Evolutionary conservation across 1,140 invertebrate genomes (phyloP).

Genomic region (Elymnias hypermnestra): DNA sequence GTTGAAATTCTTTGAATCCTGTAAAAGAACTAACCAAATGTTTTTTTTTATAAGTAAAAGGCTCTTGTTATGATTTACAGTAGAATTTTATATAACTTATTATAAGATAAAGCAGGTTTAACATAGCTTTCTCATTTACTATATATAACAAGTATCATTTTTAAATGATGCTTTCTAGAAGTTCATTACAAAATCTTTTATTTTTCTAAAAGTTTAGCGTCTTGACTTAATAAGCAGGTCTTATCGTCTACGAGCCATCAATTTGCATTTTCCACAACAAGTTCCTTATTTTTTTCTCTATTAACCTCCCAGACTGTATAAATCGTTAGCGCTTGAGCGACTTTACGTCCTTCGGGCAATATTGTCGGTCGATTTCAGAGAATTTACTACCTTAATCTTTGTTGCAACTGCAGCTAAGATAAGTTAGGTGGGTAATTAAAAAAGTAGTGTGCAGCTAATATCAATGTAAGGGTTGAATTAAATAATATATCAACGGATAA

Average conservation of each 20-base stretch:
- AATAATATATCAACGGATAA: too few species aligned
- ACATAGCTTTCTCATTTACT: too few species aligned
- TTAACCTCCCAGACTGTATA: conserved; percentile 20
- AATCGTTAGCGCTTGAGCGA: conserved; percentile 11
- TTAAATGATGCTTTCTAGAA: too few species aligned
- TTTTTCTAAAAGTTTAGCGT: background rate
- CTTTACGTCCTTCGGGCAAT: conserved; percentile 19
- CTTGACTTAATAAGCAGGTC: background rate
- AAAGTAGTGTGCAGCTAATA: background rate
- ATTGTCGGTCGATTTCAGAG: conserved; percentile 16
- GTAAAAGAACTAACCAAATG: too few species aligned
- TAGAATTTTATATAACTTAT: too few species aligned
- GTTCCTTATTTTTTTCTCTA: conserved; percentile 10
- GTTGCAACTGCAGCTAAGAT: conserved; percentile 13
- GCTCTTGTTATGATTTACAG: too few species aligned
- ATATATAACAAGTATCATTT: too few species aligned
- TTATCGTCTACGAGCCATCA: background rate
- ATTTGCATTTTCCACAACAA: conserved; percentile 5
- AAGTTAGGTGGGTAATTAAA: conserved; percentile 15
- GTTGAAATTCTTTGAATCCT: too few species aligned
- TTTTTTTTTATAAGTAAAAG: too few species aligned
- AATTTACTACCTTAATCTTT: conserved; percentile 22
- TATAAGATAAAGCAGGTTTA: too few species aligned
- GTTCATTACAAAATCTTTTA: too few species aligned
- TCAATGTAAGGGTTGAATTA: background rate